Evolutionary conservation across 2,888 invertebrate species (phyloP), one percentile per base, ranked within the genome.

Genomic region (Capitulum mitella): DNA sequence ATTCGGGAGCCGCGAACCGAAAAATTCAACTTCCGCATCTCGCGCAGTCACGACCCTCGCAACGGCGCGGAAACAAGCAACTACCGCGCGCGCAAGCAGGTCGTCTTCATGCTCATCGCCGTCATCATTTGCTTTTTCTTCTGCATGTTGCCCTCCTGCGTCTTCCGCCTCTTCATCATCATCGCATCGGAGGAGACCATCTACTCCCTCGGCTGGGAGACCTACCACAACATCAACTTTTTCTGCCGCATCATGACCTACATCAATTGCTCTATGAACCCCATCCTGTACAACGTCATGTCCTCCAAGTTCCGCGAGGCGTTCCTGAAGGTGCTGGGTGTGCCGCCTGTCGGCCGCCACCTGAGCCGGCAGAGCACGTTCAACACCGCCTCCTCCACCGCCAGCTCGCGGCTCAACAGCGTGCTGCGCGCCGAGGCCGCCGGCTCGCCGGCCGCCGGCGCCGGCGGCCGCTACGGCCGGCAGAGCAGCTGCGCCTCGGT

Each of bases 101-200:
- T 95, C 43, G 93, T 95, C 64, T 87, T 94, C 78, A 95, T 95
- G 95, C 87, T 96, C 51, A 93, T 93, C 14, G 93, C 94, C 0
- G 95, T 96, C 0, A 95, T 96, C 0, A 85, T 94, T 46, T 93
- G 94, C 78, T 97, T 97, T 87, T 97, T 97, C 86, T 87, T 95
- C 78, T 96, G 95, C 84, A 88, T 97, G 74, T 86, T 97, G 80
- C 97, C 97, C 0, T 95, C 96, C 85, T 90, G 94, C 81, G 93
- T 95, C 3, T 89, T 97, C 75, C 94, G 92, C 0, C 87, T 97
- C 76, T 95, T 94, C 93, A 91, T 94, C 80, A 92, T 96, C 79
- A 89, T 92, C 80, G 91, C 91, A 76, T 91, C 93, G 48, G 88
- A 90, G 0, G 89, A 90, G 77, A 79, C 75, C 32, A 78, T 81